Evolutionary conservation across 2,113 vertebrate species (phyloP).

Genomic region (Amphilophus citrinellus): DNA sequence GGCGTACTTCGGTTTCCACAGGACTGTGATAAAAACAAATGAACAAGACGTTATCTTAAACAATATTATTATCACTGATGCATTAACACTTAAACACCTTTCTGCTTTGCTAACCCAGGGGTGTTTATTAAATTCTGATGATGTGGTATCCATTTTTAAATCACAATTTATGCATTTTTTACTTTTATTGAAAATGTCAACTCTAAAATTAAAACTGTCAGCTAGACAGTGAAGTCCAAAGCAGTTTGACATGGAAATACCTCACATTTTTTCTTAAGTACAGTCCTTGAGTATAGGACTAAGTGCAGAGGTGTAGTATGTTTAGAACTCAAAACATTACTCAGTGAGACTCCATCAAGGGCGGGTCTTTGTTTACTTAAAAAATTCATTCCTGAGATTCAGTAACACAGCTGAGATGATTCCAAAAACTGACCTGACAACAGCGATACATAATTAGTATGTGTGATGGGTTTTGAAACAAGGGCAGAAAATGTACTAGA

Average conservation of each 20-base stretch:
- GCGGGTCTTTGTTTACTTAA: neutral
- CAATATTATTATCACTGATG: neutral
- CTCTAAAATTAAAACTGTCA: neutral
- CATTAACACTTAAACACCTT: too few relatives aligned
- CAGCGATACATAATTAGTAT: too few relatives aligned
- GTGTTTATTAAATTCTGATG: neutral
- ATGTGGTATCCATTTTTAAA: neutral
- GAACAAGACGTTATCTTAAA: neutral
- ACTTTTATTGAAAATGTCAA: neutral
- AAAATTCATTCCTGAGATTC: neutral
- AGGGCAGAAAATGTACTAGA: neutral
- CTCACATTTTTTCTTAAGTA: neutral
- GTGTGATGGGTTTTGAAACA: too few relatives aligned
- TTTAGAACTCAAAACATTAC: neutral
- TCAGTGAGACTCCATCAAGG: neutral
- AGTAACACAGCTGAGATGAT: too few relatives aligned
- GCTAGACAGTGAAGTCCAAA: neutral
- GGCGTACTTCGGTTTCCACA: too few relatives aligned
- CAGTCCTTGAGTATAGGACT: slow-evolving; percentile 14
- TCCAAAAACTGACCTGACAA: too few relatives aligned
- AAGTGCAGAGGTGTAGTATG: neutral
- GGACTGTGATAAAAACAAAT: too few relatives aligned
- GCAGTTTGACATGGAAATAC: neutral
- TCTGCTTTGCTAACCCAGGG: neutral
- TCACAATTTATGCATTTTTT: neutral